Conservation (phyloP, 1,140 invertebrate genomes). For the Ips typographus region DNA sequence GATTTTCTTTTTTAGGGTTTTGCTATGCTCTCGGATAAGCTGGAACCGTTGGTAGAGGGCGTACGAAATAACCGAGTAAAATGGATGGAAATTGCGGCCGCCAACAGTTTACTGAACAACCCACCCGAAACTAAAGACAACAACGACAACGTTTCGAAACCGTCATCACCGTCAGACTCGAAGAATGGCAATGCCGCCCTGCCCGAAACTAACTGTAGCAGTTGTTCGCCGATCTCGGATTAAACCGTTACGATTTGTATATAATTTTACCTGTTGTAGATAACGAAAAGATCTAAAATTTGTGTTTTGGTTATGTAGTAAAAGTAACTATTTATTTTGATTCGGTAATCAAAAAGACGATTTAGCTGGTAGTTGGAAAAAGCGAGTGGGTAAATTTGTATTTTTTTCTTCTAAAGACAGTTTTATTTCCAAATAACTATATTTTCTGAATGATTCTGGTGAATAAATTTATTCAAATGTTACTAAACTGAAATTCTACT, state of each 20-base stretch:
- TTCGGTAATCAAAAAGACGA: too few species aligned
- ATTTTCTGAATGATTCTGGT: too few species aligned
- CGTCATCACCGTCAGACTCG: constrained; percentile 38
- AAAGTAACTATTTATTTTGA: background rate
- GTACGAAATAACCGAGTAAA: constrained; percentile 79
- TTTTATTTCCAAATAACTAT: too few species aligned
- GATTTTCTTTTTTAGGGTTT: constrained; percentile 69
- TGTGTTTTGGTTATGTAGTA: background rate
- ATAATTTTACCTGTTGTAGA: background rate
- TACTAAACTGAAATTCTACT: background rate
- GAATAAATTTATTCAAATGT: too few species aligned
- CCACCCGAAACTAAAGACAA: constrained; percentile 40
- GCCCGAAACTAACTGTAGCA: constrained; percentile 25
- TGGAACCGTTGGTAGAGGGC: constrained; percentile 80
- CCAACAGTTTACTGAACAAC: constrained; percentile 42
- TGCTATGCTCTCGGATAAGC: constrained; percentile 71
- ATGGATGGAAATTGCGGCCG: constrained; percentile 74
- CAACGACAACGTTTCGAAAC: constrained; percentile 49
- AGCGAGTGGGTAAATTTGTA: too few species aligned
- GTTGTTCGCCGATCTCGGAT: constrained; percentile 30
- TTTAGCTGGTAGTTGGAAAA: too few species aligned
- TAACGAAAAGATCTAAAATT: constrained; percentile 7
- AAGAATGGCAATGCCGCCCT: constrained; percentile 25
- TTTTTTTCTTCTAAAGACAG: too few species aligned
- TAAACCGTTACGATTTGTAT: background rate